Evolutionary conservation across 1,140 invertebrate genomes (phyloP).

Genomic region (Drosophila kepulauana): DNA sequence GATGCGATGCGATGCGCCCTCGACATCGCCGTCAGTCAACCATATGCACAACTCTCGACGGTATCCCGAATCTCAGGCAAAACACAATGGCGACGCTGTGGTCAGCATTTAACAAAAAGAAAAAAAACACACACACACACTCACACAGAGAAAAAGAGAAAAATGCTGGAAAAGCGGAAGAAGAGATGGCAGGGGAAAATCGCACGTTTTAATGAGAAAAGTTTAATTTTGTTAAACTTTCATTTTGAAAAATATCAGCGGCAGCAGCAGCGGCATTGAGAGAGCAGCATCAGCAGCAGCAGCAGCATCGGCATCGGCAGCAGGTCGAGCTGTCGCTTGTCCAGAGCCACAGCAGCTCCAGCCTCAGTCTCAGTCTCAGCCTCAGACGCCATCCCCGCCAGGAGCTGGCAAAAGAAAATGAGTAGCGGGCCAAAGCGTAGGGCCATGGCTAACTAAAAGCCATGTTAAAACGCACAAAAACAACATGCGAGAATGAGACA

Average conservation of each 20-base stretch:
- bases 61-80: conserved; percentile 59
- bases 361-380: too few relatives aligned
- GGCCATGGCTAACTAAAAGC: conserved; percentile 64
- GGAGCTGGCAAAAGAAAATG: conserved; percentile 32
- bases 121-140: conserved; percentile 5
- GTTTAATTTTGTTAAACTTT: conserved; percentile 85
- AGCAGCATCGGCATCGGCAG: conserved; percentile 2
- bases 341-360: conserved; percentile 3
- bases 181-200: conserved; percentile 52
- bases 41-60: conserved; percentile 71
- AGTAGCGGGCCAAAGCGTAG: conserved; percentile 10
- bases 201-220: conserved; percentile 85
- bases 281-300: conserved; percentile 1
- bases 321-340: conserved; percentile 1
- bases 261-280: conserved; percentile 44
- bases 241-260: conserved; percentile 82
- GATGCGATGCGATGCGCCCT: conserved; percentile 12
- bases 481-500: conserved; percentile 45
- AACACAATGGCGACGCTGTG: conserved; percentile 70
- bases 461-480: conserved; percentile 72
- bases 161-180: conserved; percentile 4
- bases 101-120: conserved; percentile 70
- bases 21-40: conserved; percentile 52
- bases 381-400: neutral
- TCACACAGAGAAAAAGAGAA: conserved; percentile 11